A percentile compares a stretch with the other conserved stretches of the same genome.
These are phyloP conservation scores for Idaea straminata DNA, from an alignment of 2,888 invertebrate species.

Conservation along the genomic window DNA sequence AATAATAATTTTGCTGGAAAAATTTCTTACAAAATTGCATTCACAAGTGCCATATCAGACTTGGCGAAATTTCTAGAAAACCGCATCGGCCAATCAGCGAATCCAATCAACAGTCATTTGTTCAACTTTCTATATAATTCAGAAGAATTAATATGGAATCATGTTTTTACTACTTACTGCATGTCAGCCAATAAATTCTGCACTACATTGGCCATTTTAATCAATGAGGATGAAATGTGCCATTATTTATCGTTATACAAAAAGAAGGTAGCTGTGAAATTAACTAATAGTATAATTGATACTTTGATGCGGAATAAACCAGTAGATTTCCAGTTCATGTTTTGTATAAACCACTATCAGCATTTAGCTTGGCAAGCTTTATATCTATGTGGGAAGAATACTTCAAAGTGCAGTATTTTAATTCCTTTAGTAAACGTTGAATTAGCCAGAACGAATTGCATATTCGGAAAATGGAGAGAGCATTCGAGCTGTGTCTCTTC, in stretches of 20 bases:
- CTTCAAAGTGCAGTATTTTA: conserved; percentile 59
- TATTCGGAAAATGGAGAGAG: conserved; percentile 66
- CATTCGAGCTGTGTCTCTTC: conserved; percentile 58
- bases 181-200: conserved; percentile 75
- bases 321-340: conserved; percentile 48
- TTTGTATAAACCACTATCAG: conserved; percentile 71
- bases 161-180: conserved; percentile 67
- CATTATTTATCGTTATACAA: conserved; percentile 58
- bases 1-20: conserved; percentile 61
- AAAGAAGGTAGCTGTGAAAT: conserved; percentile 63
- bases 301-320: conserved; percentile 53
- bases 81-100: conserved; percentile 67
- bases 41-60: conserved; percentile 53
- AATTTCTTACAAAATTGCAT: conserved; percentile 72
- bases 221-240: conserved; percentile 50
- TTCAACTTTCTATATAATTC: conserved; percentile 63
- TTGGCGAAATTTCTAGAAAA: conserved; percentile 62
- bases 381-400: conserved; percentile 58
- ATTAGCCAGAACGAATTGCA: conserved; percentile 64
- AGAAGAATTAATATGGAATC: conserved; percentile 62
- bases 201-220: conserved; percentile 63
- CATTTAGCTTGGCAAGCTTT: conserved; percentile 68
- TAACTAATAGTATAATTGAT: conserved; percentile 61
- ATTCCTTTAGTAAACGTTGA: conserved; percentile 53
- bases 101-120: conserved; percentile 65